Evolutionary conservation across 2,888 invertebrate genomes (phyloP).

Genomic region (Pyrrhia umbra): DNA sequence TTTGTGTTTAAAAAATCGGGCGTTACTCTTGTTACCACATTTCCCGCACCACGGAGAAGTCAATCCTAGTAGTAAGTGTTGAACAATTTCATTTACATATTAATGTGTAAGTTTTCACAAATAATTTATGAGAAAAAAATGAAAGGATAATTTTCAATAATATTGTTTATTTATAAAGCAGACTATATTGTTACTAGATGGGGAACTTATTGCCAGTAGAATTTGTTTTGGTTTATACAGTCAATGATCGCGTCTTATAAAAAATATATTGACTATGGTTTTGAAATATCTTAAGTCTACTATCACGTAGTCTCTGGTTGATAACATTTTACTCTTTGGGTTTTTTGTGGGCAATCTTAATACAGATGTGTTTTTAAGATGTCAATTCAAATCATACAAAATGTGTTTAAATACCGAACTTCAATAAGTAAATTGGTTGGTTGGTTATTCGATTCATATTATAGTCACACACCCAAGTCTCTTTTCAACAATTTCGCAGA

Average conservation of each 20-base stretch:
- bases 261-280: no score
- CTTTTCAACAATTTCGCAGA: no score
- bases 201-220: conserved; percentile 33
- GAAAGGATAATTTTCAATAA: conserved; percentile 33
- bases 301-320: not conserved
- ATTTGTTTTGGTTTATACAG: not conserved
- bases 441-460: no score
- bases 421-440: no score
- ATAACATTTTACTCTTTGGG: not conserved
- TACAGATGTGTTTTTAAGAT: no score
- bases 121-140: conserved; percentile 48
- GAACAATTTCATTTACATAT: conserved; percentile 70
- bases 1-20: not conserved
- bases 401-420: no score
- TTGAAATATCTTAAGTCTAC: not conserved
- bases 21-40: conserved; percentile 48
- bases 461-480: no score
- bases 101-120: conserved; percentile 56
- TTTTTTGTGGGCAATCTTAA: no score
- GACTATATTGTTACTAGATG: conserved; percentile 42
- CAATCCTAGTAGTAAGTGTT: conserved; percentile 69
- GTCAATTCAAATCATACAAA: no score
- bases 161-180: conserved; percentile 49
- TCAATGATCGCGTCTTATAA: no score
- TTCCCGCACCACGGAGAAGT: conserved; percentile 54